Evolutionary conservation across 2,113 vertebrate genomes (phyloP), one percentile per base, ranked within the genome.

Genomic region (Amazona guildingii): DNA sequence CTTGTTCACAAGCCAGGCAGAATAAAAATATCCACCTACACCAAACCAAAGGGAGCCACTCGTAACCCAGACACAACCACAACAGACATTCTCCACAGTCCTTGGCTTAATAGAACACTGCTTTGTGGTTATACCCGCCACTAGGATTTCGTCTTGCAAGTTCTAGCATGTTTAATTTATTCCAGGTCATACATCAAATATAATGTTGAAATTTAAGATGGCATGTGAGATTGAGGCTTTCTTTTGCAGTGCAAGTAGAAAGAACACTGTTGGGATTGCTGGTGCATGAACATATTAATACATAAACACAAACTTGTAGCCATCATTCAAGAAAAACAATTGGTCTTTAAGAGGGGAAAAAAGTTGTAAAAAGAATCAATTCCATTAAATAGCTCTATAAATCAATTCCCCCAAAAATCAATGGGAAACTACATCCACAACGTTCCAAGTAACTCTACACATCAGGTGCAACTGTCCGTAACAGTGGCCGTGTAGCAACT

Each of bases 371-470:
- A 95, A 92, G 73, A 95, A 97, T 95, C 95, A 89, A 95, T 96
- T 96, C 88, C 85, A 92, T 91, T 97, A 95, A 95, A 97, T 83
- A 96, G 93, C 91, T 95, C 94, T 92, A 96, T 96, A 96, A 97
- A 96, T 97, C 97, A 97, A 95, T 97, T 89, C 86, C 88, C 70
- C 93, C 79, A 95, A 96, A 97, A 97, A 97, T 95, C 97, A 95
- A 97, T 96, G 77, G 90, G 82, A 88, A 95, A 79, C 91, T 92
- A 83, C 81, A 83, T 86, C 83, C 52, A 90, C 83, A 69, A 86
- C 61, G 88, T 95, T 68, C 93, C 73, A 86, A 91, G 88, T 78
- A 95, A 92, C 93, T 93, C 94, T 77, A 92, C 94, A 73, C 61
- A 43, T 92, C 78, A 88, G 95, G 85, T 88, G 87, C 80, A 94